Conservation (phyloP, 2,888 invertebrate species). For the Cantharis rustica region DNA sequence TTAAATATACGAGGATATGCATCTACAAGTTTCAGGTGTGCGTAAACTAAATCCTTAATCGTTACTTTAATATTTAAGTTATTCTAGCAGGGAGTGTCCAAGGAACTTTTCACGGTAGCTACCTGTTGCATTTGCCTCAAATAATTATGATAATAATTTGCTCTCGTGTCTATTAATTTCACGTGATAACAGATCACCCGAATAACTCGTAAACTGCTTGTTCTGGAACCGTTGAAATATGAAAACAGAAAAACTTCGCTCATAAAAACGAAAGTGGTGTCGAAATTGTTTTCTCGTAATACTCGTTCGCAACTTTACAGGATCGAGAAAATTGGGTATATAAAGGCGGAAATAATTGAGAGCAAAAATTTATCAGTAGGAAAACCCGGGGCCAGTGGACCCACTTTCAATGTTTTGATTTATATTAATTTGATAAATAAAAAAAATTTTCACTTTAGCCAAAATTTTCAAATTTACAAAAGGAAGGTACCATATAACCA, state of each 20-base stretch:
- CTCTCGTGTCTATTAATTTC: constrained; percentile 4
- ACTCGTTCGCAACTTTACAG: neutral
- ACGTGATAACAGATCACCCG: constrained; percentile 3
- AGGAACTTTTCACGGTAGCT: neutral
- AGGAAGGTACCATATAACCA: too few species aligned
- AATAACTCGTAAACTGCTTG: neutral
- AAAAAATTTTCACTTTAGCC: too few species aligned
- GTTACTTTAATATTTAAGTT: neutral
- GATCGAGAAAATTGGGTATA: neutral
- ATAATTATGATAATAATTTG: constrained; percentile 11
- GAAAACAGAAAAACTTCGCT: neutral
- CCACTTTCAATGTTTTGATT: neutral
- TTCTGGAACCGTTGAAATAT: neutral
- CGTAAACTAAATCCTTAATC: neutral
- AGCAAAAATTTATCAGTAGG: neutral
- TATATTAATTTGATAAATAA: too few species aligned
- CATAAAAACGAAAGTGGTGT: neutral
- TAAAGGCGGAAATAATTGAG: neutral
- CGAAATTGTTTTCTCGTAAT: neutral
- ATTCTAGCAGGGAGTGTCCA: neutral
- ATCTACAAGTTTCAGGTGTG: neutral
- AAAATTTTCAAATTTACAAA: too few species aligned
- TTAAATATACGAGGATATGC: neutral
- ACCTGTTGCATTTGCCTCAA: constrained; percentile 6
- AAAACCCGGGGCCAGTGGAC: neutral